phyloP scores from a whole-genome alignment of 1,140 invertebrate genomes.

The Zaprionus nigranus region DNA sequence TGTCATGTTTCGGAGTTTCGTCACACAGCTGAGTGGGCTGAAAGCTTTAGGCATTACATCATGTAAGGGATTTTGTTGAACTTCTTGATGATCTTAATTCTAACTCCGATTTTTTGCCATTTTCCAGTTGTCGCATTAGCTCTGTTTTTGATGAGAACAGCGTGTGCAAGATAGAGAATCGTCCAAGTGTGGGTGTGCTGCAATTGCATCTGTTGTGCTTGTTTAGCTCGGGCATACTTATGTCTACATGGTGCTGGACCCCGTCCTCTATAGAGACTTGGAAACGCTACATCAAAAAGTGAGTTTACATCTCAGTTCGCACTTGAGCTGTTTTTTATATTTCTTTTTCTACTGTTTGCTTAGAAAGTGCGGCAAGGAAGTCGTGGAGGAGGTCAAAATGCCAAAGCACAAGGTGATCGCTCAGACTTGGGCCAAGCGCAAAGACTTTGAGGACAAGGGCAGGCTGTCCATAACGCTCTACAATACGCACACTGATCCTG shows the following conservation, averaged over 20 bases:
- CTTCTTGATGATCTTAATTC: background rate
- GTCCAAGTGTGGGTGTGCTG: constrained; percentile 92
- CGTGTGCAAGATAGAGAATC: constrained; percentile 87
- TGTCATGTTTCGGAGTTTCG: constrained; percentile 93
- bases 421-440: constrained; percentile 94
- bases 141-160: constrained; percentile 85
- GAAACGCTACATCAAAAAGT: constrained; percentile 93
- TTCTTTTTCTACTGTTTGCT: constrained; percentile 19
- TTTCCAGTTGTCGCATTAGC: constrained; percentile 87
- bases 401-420: constrained; percentile 96
- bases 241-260: constrained; percentile 97
- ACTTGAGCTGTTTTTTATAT: background rate
- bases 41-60: constrained; percentile 91
- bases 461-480: constrained; percentile 94
- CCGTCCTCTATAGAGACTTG: constrained; percentile 92
- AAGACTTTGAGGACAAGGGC: constrained; percentile 92
- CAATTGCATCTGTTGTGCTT: constrained; percentile 92
- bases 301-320: constrained; percentile 44
- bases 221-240: constrained; percentile 93
- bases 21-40: constrained; percentile 89
- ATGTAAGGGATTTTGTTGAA: constrained; percentile 88
- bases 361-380: constrained; percentile 89
- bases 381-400: constrained; percentile 89
- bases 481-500: constrained; percentile 94
- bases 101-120: background rate